phyloP scores from a whole-genome alignment of 2,797 vertebrate species.

The Champsocephalus gunnari region DNA sequence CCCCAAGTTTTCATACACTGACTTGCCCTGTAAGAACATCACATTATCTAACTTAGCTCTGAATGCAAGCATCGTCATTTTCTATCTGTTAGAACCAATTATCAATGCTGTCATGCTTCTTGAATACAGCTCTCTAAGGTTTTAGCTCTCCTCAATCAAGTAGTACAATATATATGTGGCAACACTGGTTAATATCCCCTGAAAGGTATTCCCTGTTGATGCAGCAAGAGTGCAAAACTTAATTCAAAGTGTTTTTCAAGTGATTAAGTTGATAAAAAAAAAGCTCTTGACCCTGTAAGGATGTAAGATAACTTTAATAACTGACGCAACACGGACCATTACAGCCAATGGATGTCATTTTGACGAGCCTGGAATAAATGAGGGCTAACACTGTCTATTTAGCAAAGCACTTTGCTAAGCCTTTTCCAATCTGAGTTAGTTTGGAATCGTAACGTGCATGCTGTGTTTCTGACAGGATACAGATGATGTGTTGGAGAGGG shows the following conservation, averaged over 20 bases:
- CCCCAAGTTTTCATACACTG: background rate
- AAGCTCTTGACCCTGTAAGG: conserved; percentile 10
- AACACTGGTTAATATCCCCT: background rate
- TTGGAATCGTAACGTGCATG: conserved; percentile 56
- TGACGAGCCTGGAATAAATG: conserved; percentile 54
- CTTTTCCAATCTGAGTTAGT: conserved; percentile 56
- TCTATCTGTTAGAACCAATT: background rate
- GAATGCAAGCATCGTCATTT: background rate
- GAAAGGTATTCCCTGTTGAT: conserved; percentile 22
- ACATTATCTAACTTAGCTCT: background rate
- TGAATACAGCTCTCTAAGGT: background rate
- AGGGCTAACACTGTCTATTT: conserved; percentile 57
- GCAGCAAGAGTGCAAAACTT: conserved; percentile 17
- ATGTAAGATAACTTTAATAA: conserved; percentile 40
- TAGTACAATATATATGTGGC: background rate
- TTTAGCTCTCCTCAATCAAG: background rate
- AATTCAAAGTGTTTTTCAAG: conserved; percentile 31
- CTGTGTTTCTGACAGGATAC: conserved; percentile 75
- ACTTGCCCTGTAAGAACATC: background rate
- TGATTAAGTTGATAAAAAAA: conserved; percentile 21
- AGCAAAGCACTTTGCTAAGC: conserved; percentile 56
- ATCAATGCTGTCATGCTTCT: background rate
- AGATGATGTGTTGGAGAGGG: conserved; percentile 70
- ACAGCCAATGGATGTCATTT: conserved; percentile 44
- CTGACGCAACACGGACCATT: conserved; percentile 40